These are phyloP conservation scores for Tipula unca DNA, from an alignment of 2,888 invertebrate genomes.

Conservation along the genomic window DNA sequence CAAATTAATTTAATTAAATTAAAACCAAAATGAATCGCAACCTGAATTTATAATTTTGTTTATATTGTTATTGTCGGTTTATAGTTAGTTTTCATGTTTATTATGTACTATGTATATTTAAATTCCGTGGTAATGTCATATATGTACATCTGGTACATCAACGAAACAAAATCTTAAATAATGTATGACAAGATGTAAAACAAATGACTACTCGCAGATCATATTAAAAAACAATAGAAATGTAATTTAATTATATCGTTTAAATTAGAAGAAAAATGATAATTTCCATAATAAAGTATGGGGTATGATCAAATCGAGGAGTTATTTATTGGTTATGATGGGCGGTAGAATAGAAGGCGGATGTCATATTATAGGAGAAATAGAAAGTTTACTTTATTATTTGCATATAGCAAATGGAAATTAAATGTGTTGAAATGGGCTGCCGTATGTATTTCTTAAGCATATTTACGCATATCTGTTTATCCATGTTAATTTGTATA, in stretches of 20 bases:
- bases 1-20: not conserved
- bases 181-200: not conserved
- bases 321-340: not conserved
- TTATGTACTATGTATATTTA: not conserved
- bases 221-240: not conserved
- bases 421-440: no score
- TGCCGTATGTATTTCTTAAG: no score
- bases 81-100: not conserved
- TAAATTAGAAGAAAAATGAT: not conserved
- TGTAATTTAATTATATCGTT: not conserved
- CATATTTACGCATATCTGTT: no score
- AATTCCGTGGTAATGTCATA: not conserved
- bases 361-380: not conserved
- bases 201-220: not conserved
- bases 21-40: not conserved
- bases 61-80: not conserved
- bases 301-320: not conserved
- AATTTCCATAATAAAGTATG: not conserved
- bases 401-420: no score
- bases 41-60: not conserved
- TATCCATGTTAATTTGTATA: no score
- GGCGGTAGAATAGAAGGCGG: not conserved
- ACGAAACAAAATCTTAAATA: not conserved
- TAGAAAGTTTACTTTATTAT: not conserved
- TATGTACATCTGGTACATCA: not conserved